Conservation (phyloP, 2,113 vertebrate genomes). For the Oryzias curvinotus region DNA sequence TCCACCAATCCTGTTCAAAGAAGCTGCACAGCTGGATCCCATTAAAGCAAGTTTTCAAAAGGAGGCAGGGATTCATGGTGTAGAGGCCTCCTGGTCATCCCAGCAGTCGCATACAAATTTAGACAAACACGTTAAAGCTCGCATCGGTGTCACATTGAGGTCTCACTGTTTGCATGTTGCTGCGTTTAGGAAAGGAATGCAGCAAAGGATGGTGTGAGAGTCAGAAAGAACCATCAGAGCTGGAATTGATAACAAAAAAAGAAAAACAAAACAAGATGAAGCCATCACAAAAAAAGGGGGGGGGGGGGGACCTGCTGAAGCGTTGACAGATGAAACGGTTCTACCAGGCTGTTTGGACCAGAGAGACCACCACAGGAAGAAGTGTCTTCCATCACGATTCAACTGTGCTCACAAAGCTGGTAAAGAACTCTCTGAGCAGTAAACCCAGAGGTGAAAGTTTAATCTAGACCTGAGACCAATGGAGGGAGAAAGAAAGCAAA, state of each 20-base stretch:
- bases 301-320: not conserved
- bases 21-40: conserved; percentile 21
- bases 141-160: not conserved
- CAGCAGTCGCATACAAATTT: not conserved
- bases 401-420: not conserved
- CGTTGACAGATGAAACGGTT: not conserved
- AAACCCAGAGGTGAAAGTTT: not conserved
- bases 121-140: not conserved
- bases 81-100: not conserved
- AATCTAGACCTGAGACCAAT: not conserved
- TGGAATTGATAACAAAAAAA: not conserved
- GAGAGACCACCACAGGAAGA: too few species aligned
- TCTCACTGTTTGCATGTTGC: not conserved
- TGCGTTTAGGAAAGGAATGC: not conserved
- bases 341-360: too few species aligned
- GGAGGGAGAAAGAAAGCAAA: not conserved
- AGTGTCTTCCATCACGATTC: too few species aligned
- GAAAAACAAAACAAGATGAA: not conserved
- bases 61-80: not conserved
- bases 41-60: not conserved
- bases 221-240: not conserved
- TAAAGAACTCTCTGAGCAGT: not conserved
- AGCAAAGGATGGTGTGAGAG: not conserved
- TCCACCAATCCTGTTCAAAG: conserved; percentile 5
- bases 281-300: too few species aligned